Percentiles rank a stretch among this genome's conserved stretches.
These are phyloP conservation scores for Potamilus streckersoni DNA, from an alignment of 1,140 invertebrate genomes.

Conservation along the genomic window DNA sequence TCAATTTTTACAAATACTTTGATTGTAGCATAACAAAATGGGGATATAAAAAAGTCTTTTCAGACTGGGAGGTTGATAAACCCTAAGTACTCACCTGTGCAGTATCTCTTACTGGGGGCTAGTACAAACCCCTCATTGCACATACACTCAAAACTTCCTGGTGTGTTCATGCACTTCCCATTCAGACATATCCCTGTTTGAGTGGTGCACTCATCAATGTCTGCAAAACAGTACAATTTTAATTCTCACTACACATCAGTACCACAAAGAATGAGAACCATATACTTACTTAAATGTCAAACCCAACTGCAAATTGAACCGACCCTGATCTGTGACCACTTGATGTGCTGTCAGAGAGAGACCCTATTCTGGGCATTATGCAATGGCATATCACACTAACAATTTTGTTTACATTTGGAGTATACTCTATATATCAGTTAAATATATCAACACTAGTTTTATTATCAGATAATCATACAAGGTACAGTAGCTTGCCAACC, in stretches of 20 bases:
- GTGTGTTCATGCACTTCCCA: conserved; percentile 82
- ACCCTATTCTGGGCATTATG: too few species aligned
- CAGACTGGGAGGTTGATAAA: not conserved
- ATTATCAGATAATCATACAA: too few species aligned
- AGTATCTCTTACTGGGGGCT: conserved; percentile 82
- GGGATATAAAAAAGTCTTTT: not conserved
- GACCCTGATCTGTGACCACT: not conserved
- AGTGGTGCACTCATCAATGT: conserved; percentile 86
- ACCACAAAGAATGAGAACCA: not conserved
- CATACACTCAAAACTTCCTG: conserved; percentile 61
- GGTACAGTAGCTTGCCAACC: too few species aligned
- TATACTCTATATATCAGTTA: too few species aligned
- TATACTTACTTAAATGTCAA: conserved; percentile 7
- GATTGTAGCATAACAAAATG: not conserved
- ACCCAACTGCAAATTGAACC: not conserved
- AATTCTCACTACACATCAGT: not conserved
- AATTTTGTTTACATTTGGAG: too few species aligned
- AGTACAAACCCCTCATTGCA: conserved; percentile 72
- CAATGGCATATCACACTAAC: too few species aligned
- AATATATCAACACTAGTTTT: too few species aligned
- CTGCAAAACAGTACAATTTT: conserved; percentile 66
- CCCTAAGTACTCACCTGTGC: conserved; percentile 77
- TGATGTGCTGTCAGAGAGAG: not conserved
- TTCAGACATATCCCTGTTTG: conserved; percentile 84
- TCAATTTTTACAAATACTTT: not conserved